These are phyloP conservation scores for Lampropteryx suffumata DNA, from an alignment of 2,888 invertebrate species.

Conservation along the genomic window DNA sequence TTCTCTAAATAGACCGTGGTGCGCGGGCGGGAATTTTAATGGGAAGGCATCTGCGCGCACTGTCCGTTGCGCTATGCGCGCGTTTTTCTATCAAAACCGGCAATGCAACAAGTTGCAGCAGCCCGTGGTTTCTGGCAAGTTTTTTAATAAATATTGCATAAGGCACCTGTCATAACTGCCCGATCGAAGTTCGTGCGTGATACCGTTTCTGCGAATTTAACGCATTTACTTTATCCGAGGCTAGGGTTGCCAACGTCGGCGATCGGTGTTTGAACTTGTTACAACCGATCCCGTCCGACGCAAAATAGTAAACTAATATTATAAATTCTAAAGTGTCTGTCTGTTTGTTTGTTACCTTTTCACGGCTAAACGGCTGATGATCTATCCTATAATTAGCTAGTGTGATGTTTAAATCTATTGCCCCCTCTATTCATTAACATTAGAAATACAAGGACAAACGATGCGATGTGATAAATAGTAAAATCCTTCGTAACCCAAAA, in stretches of 20 bases:
- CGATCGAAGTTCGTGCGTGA: slow-evolving; percentile 23
- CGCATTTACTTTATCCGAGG: slow-evolving; percentile 10
- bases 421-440: too few relatives aligned
- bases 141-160: slow-evolving; percentile 39
- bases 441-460: too few relatives aligned
- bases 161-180: slow-evolving; percentile 38
- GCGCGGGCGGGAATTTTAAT: slow-evolving; percentile 76
- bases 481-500: too few relatives aligned
- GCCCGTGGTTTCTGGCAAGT: slow-evolving; percentile 48
- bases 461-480: too few relatives aligned
- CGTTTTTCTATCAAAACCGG: slow-evolving; percentile 51
- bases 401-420: too few relatives aligned
- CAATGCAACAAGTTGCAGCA: slow-evolving; percentile 47
- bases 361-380: too few relatives aligned
- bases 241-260: slow-evolving; percentile 25
- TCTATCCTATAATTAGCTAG: too few relatives aligned
- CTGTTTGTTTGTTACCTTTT: too few relatives aligned
- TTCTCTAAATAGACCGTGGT: slow-evolving; percentile 71
- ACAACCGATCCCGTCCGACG: too few relatives aligned
- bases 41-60: slow-evolving; percentile 47
- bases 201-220: slow-evolving; percentile 25
- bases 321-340: too few relatives aligned
- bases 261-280: too few relatives aligned
- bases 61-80: slow-evolving; percentile 54
- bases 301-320: too few relatives aligned